A percentile compares a stretch with the other conserved stretches of the same genome.
Conservation (phyloP, 1,140 invertebrate genomes). For the Drosophila kanapiae region DNA sequence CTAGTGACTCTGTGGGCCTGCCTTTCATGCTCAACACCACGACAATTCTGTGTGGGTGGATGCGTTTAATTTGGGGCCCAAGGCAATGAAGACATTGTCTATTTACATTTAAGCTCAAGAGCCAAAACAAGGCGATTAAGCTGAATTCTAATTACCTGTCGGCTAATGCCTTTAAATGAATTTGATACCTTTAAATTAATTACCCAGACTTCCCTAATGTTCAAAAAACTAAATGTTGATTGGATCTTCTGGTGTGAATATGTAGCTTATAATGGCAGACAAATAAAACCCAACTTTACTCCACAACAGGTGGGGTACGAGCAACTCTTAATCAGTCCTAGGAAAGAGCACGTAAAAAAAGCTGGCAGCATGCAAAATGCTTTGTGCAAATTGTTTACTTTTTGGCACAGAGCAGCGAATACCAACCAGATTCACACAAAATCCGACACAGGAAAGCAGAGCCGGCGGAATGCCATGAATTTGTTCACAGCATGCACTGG, state of each 20-base stretch:
- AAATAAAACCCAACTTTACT: neutral
- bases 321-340: conserved; percentile 48
- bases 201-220: no score
- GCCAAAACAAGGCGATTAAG: conserved; percentile 10
- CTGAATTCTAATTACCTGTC: conserved; percentile 13
- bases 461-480: conserved; percentile 57
- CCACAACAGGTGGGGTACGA: conserved; percentile 8
- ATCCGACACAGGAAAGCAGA: conserved; percentile 26
- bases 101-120: conserved; percentile 53
- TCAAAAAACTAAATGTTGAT: neutral
- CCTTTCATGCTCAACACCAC: conserved; percentile 46
- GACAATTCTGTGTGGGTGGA: neutral
- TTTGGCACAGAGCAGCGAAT: conserved; percentile 45
- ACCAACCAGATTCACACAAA: conserved; percentile 24
- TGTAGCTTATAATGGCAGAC: neutral
- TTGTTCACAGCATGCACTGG: conserved; percentile 50
- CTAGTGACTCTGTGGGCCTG: conserved; percentile 44
- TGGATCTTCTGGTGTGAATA: neutral
- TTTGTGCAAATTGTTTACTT: conserved; percentile 77
- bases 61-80: conserved; percentile 11
- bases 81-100: conserved; percentile 15
- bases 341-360: conserved; percentile 36
- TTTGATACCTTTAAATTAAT: neutral
- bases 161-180: neutral
- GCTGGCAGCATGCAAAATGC: conserved; percentile 59